Percentiles rank a stretch among this genome's conserved stretches.
Evolutionary conservation across 2,888 invertebrate genomes (phyloP).

Genomic region (Cheilosia soror): DNA sequence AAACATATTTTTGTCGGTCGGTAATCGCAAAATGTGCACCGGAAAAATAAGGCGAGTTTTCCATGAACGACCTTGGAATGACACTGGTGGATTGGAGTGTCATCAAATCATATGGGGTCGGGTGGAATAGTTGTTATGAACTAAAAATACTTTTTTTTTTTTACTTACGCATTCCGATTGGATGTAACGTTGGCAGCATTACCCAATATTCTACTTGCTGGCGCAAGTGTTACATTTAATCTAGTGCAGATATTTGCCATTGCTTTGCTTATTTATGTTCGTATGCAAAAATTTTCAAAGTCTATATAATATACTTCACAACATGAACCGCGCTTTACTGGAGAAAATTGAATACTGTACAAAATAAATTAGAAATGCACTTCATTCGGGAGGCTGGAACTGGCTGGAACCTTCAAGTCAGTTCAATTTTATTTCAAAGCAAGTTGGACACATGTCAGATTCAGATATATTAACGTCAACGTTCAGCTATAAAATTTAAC

Average conservation of each 20-base stretch:
- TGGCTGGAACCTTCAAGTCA: background rate
- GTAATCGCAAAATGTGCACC: slow-evolving; percentile 28
- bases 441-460: too few species aligned
- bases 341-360: slow-evolving; percentile 19
- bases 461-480: too few species aligned
- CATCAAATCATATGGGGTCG: background rate
- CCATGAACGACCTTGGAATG: slow-evolving; percentile 60
- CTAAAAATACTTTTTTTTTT: background rate
- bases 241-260: slow-evolving; percentile 78
- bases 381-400: too few species aligned
- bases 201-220: slow-evolving; percentile 76
- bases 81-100: slow-evolving; percentile 37
- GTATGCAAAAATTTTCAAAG: background rate
- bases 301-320: background rate
- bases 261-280: background rate
- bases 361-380: background rate
- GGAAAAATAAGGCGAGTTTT: slow-evolving; percentile 15
- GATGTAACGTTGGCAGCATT: slow-evolving; percentile 70
- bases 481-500: background rate
- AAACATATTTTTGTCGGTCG: slow-evolving; percentile 15
- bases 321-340: background rate
- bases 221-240: slow-evolving; percentile 63
- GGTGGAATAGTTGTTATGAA: background rate
- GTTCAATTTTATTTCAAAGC: background rate
- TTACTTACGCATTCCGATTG: slow-evolving; percentile 76